These are phyloP conservation scores for Spicauda simplicius DNA, from an alignment of 2,888 invertebrate genomes.

Conservation along the genomic window DNA sequence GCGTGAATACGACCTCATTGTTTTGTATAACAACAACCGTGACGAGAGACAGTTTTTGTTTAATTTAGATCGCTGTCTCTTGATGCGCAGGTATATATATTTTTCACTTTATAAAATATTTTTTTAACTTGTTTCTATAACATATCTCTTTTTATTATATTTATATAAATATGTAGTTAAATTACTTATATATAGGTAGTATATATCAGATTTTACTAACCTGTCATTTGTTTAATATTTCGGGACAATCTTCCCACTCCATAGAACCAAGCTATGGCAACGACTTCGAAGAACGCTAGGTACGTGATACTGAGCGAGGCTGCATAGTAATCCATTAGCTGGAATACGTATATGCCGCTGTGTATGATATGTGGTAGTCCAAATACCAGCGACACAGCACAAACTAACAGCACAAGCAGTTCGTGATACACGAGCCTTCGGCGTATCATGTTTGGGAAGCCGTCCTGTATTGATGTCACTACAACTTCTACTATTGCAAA, in stretches of 20 bases:
- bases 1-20: slow-evolving; percentile 23
- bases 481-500: slow-evolving; percentile 98
- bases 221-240: slow-evolving; percentile 96
- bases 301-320: slow-evolving; percentile 96
- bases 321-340: slow-evolving; percentile 97
- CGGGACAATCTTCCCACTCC: slow-evolving; percentile 91
- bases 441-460: slow-evolving; percentile 94
- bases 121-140: background rate
- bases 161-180: background rate
- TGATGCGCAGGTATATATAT: background rate
- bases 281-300: slow-evolving; percentile 96
- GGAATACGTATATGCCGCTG: slow-evolving; percentile 96
- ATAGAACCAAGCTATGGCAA: slow-evolving; percentile 96
- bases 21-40: slow-evolving; percentile 18
- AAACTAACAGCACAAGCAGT: slow-evolving; percentile 92
- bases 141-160: background rate
- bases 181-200: too few relatives aligned
- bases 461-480: slow-evolving; percentile 96
- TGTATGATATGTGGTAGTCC: slow-evolving; percentile 95
- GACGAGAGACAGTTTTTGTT: slow-evolving; percentile 20
- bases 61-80: slow-evolving; percentile 12
- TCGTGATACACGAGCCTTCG: slow-evolving; percentile 93
- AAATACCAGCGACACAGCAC: slow-evolving; percentile 91
- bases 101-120: too few relatives aligned
- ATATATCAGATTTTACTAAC: slow-evolving; percentile 69